Evolutionary conservation across 2,888 invertebrate species (phyloP), one percentile per base, ranked within the genome.

Genomic region (Trissoscelio sp.): DNA sequence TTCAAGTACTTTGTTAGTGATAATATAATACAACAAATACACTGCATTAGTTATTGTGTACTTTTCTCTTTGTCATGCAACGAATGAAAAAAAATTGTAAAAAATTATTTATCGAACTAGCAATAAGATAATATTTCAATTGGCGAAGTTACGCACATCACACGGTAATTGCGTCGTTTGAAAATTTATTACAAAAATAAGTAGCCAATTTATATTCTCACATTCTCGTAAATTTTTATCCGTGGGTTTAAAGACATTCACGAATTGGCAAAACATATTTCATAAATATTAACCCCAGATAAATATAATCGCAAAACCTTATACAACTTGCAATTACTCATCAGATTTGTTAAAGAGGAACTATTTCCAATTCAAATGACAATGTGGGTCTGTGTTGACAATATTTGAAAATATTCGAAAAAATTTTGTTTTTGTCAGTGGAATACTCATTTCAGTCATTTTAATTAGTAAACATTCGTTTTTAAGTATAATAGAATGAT

Each of bases 51-150:
- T 31, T 46, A 62, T 18, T 46, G 18, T 20, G 24, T 12, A 18
- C 20, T 46, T 62, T 62, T 2, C 0, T 53, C 14, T 28, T 53
- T 53, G 31, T 53, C 9, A 16, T 16, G 12, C 6, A 48, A 48
- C 22, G n/a, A 48, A 53, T 1, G 22, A 31, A 28, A 28, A 28
- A 14, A 37, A 37, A 3, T 37, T 9, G 1, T 1, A n/a, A 37
- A n/a, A 22, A 16, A 42, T 7, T 42, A 14, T 22, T 24, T 24
- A 58, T 58, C 22, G 16, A 39, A 39, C 7, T 66, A 70, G 64
- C 48, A 18, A n/a, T 11, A 57, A 57, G 55, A 57, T 57, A 57
- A 57, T 37, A 37, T 57, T 57, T 57, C 55, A 57, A 37, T 34
- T 57, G 18, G 5, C 18, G 0, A n/a, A 37, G 20, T 57, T 1